phyloP scores from a whole-genome alignment of 1,140 invertebrate genomes.

The Colletes gigas region DNA sequence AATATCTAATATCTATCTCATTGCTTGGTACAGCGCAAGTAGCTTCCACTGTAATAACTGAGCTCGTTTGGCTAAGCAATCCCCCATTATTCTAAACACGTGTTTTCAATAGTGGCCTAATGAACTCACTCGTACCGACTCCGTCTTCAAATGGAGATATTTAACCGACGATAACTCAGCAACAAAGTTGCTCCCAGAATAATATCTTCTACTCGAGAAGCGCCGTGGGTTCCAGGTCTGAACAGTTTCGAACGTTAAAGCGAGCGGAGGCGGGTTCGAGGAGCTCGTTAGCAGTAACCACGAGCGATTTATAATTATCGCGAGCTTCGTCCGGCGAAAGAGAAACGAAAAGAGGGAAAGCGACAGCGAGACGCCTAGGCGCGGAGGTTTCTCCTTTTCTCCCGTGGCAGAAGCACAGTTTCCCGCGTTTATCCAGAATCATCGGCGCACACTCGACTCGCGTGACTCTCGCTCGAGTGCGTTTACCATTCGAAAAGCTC shows the following conservation, averaged over 20 bases:
- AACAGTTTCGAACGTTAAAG: background rate
- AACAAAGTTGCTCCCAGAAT: background rate
- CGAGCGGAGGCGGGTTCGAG: conserved; percentile 27
- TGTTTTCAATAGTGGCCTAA: background rate
- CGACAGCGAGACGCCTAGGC: background rate
- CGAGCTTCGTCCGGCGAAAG: background rate
- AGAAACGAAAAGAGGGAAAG: background rate
- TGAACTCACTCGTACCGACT: background rate
- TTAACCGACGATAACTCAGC: background rate
- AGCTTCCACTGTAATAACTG: background rate
- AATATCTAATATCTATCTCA: too few relatives aligned
- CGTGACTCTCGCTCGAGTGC: conserved; percentile 13
- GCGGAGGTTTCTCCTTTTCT: background rate
- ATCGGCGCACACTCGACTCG: conserved; percentile 15
- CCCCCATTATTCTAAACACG: background rate
- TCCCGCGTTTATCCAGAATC: conserved; percentile 27
- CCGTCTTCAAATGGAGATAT: background rate
- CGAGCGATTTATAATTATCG: conserved; percentile 46
- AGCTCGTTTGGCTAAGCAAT: background rate
- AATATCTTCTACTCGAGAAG: background rate
- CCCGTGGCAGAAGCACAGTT: conserved; percentile 15
- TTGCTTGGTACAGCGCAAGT: background rate
- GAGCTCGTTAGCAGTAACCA: conserved; percentile 31
- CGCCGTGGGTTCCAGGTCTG: background rate
- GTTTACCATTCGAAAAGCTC: conserved; percentile 13